phyloP scores from a whole-genome alignment of 2,113 vertebrate genomes.

The Bettongia penicillata region DNA sequence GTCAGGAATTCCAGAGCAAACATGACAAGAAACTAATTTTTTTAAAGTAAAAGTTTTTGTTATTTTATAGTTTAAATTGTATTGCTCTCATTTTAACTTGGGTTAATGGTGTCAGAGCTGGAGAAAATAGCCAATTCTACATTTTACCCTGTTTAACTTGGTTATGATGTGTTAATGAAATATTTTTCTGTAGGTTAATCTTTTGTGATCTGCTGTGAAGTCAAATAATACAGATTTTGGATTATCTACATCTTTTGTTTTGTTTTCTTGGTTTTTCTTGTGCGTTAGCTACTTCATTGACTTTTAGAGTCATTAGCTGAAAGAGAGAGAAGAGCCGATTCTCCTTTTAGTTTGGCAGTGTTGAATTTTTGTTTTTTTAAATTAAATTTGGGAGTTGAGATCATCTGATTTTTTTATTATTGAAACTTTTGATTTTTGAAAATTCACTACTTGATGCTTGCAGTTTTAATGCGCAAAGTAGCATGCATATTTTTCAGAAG shows the following conservation, averaged over 20 bases:
- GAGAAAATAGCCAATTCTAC: constrained; percentile 3
- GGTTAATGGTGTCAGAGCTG: background rate
- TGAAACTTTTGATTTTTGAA: constrained; percentile 16
- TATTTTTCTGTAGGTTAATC: constrained; percentile 36
- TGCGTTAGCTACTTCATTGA: constrained; percentile 32
- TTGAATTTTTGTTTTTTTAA: constrained; percentile 18
- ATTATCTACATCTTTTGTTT: constrained; percentile 41
- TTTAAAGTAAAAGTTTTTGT: background rate
- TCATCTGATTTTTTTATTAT: background rate
- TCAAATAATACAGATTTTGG: background rate
- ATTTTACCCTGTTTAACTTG: constrained; percentile 32
- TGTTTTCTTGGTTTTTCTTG: constrained; percentile 35
- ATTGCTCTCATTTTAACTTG: background rate
- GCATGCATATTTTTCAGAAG: constrained; percentile 32
- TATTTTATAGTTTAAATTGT: background rate
- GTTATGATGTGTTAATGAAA: background rate
- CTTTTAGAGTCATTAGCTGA: constrained; percentile 50
- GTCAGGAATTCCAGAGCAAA: constrained; percentile 36
- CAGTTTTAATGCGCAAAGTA: constrained; percentile 40
- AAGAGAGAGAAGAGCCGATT: constrained; percentile 37
- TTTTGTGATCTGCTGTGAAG: constrained; percentile 9
- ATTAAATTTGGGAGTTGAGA: constrained; percentile 29
- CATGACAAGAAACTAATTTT: background rate
- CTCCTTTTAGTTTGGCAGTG: background rate
- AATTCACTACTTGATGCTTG: constrained; percentile 19